A percentile compares a stretch with the other conserved stretches of the same genome.
Evolutionary conservation across 2,797 vertebrate species (phyloP).

Genomic region (Muscicapa striata): DNA sequence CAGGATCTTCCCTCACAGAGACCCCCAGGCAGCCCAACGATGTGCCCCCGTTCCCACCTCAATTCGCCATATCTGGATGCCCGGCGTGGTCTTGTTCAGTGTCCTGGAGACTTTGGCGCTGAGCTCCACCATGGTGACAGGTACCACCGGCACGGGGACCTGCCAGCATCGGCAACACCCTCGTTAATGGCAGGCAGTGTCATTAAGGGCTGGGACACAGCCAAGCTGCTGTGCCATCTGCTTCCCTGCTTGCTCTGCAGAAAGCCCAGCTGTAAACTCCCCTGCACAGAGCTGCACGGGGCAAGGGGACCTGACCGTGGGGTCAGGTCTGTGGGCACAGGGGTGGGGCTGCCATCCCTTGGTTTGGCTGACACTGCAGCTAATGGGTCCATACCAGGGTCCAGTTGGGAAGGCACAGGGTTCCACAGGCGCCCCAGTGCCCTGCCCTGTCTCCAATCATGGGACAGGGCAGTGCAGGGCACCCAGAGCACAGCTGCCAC

Average conservation of each 20-base stretch:
- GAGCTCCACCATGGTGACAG: constrained; percentile 79
- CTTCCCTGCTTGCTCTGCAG: not conserved
- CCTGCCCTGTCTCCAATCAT: not conserved
- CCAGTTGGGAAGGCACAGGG: fast-evolving
- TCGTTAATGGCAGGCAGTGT: not conserved
- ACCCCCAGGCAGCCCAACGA: fast-evolving
- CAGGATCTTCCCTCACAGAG: not conserved
- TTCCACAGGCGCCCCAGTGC: not conserved
- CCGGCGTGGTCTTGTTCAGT: constrained; percentile 84
- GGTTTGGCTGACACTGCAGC: not conserved
- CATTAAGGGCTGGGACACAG: not conserved
- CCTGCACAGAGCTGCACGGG: fast-evolving
- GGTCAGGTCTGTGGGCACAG: not conserved
- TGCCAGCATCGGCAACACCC: not conserved
- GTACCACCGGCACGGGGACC: not conserved
- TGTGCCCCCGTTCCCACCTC: constrained; percentile 74
- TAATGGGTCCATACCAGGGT: fast-evolving
- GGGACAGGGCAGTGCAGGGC: not conserved
- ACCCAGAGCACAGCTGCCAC: fast-evolving
- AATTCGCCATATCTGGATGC: constrained; percentile 89
- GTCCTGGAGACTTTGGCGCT: constrained; percentile 76
- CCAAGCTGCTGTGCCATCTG: not conserved
- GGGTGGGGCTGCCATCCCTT: not conserved
- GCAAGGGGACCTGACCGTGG: fast-evolving
- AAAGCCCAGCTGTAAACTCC: not conserved